phyloP scores from a whole-genome alignment of 2,113 vertebrate genomes.

The Marcusenius ussheri region DNA sequence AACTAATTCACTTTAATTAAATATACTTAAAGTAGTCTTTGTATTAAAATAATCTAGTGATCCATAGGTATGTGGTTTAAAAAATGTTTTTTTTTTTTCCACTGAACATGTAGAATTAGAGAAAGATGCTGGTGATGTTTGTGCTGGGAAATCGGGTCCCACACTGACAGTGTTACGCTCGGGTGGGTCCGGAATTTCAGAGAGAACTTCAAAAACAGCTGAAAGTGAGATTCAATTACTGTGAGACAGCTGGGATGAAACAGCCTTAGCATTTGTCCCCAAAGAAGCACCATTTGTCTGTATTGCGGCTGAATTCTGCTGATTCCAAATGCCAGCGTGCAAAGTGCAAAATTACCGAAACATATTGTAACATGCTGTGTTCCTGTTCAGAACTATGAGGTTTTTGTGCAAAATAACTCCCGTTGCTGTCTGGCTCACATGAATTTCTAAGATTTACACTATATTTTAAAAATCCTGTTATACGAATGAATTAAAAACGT shows the following conservation, averaged over 20 bases:
- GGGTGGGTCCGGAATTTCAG: slow-evolving; percentile 19
- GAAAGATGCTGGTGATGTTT: neutral
- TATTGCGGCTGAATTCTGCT: neutral
- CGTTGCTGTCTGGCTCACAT: neutral
- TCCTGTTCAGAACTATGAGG: neutral
- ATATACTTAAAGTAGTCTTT: neutral
- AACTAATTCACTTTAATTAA: neutral
- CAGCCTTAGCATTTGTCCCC: slow-evolving; percentile 2
- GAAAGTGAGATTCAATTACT: slow-evolving; percentile 31
- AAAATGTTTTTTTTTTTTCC: neutral
- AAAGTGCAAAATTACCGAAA: neutral
- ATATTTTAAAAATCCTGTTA: neutral
- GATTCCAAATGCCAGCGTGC: neutral
- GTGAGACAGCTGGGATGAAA: slow-evolving; percentile 29
- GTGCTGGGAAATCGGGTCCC: neutral
- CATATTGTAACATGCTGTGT: neutral
- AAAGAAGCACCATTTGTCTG: slow-evolving; percentile 7
- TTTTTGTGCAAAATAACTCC: neutral
- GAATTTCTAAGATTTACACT: neutral
- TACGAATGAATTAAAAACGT: neutral
- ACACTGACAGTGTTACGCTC: slow-evolving; percentile 4
- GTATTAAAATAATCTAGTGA: neutral
- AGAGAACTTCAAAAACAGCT: slow-evolving; percentile 32
- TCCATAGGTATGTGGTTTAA: neutral
- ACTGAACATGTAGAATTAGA: neutral